Base-by-base conservation (phyloP, 1,140 invertebrate genomes). In the Ceratosolen solmsi region DNA sequence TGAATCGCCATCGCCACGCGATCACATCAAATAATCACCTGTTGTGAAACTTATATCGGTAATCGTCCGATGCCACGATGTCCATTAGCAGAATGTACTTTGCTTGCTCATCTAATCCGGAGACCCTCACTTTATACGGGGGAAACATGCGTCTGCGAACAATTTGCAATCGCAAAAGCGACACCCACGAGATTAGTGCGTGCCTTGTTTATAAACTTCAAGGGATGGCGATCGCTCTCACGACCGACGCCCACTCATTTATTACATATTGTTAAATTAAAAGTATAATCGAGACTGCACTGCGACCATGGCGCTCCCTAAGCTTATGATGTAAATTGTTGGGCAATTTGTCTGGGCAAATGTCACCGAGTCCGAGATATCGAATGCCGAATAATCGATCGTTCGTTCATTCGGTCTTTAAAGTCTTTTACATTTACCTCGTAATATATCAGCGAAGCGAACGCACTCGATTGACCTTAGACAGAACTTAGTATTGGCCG, bases 21-120 rank as follows among this genome's bases (percentile, higher is more conserved):
- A 33, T 5, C 60, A 63, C 15, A 49, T 65, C 87, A 88, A 90
- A 89, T 88, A 84, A 78, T 92, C 94, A 97, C 96, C 96, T 97
- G 95, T 99, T 99, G 93, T 99, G 97, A 93, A 99, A 99, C 93
- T 99, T 99, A 94, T 99, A 99, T 94, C 97, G 94, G 94, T 98
- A 98, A 94, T 99, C 97, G 91, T 99, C 97, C 60, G 97, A 97
- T n/a, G 97, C 96, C 76, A 99, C 97, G 90, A 99, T 98, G 93
- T 99, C 98, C 94, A 99, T 94, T 86, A 99, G 93, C 73, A 99
- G 94, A 89, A 99, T 99, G 94, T 99, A 99, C 93, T 99, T 99
- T 88, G 97, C 96, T 93, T 98, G 97, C 88, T 97, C 95, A 93
- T 99, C 97, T 92, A 99, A 93, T 87, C 98, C 98, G 87, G 96